These are phyloP conservation scores for Apodemus sylvaticus DNA, from an alignment of 2,113 vertebrate species.

Conservation along the genomic window DNA sequence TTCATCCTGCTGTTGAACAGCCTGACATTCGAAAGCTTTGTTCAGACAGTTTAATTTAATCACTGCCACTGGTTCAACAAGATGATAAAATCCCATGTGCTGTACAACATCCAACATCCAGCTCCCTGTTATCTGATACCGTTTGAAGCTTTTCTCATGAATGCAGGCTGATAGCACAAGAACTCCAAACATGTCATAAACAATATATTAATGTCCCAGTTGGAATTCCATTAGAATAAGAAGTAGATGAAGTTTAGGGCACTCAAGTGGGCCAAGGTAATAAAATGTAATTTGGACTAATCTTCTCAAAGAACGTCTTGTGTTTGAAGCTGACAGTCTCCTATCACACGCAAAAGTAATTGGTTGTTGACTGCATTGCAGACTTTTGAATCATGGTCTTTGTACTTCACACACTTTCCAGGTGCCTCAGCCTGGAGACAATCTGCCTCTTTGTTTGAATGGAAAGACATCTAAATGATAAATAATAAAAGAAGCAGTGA, in stretches of 20 bases:
- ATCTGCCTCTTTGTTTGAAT: slow-evolving; percentile 91
- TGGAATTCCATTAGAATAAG: slow-evolving; percentile 95
- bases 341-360: slow-evolving; percentile 94
- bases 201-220: slow-evolving; percentile 93
- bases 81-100: slow-evolving; percentile 92
- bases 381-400: slow-evolving; percentile 91
- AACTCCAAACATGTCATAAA: slow-evolving; percentile 97
- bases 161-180: slow-evolving; percentile 91
- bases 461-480: slow-evolving; percentile 81
- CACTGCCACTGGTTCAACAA: slow-evolving; percentile 95
- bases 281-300: slow-evolving; percentile 99
- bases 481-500: slow-evolving; percentile 85
- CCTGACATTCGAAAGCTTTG: slow-evolving; percentile 97
- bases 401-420: slow-evolving; percentile 91
- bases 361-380: slow-evolving; percentile 89
- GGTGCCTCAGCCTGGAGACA: slow-evolving; percentile 93
- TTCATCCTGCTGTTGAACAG: slow-evolving; percentile 94
- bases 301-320: slow-evolving; percentile 95
- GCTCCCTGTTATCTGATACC: slow-evolving; percentile 94
- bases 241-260: slow-evolving; percentile 92
- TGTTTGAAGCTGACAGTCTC: slow-evolving; percentile 96
- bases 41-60: slow-evolving; percentile 99
- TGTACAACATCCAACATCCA: slow-evolving; percentile 93
- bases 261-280: slow-evolving; percentile 91
- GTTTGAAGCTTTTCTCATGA: slow-evolving; percentile 94